A percentile compares a stretch with the other conserved stretches of the same genome.
Evolutionary conservation across 2,888 invertebrate genomes (phyloP).

Genomic region (Hirtodrosophila histrioides): DNA sequence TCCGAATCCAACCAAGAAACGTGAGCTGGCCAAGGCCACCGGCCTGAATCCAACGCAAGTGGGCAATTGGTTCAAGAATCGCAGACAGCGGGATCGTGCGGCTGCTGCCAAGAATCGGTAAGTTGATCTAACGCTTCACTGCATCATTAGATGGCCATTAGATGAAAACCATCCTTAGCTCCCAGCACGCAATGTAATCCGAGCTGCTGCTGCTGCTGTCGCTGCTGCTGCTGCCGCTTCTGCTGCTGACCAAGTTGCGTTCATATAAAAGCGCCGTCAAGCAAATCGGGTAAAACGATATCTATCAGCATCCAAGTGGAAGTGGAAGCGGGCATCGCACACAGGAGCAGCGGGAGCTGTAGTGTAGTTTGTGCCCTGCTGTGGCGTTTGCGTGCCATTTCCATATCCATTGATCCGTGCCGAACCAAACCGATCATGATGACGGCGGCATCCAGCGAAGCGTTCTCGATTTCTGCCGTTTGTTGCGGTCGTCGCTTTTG

Average conservation of each 20-base stretch:
- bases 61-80: slow-evolving; percentile 97
- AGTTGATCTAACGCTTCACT: slow-evolving; percentile 77
- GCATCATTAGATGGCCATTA: slow-evolving; percentile 52
- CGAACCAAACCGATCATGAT: slow-evolving; percentile 27
- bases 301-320: slow-evolving; percentile 55
- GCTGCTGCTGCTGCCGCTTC: slow-evolving; percentile 29
- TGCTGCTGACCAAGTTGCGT: slow-evolving; percentile 15
- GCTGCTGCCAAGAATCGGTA: slow-evolving; percentile 98
- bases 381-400: slow-evolving; percentile 64
- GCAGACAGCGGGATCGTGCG: slow-evolving; percentile 93
- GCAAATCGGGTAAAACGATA: slow-evolving; percentile 63
- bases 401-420: slow-evolving; percentile 81
- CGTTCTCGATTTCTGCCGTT: slow-evolving; percentile 78
- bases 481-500: slow-evolving; percentile 75
- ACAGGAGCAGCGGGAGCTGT: slow-evolving; percentile 59
- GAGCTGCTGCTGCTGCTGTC: slow-evolving; percentile 31
- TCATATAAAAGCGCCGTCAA: slow-evolving; percentile 45
- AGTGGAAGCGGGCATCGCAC: slow-evolving; percentile 35
- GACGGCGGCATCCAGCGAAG: slow-evolving; percentile 69
- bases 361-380: slow-evolving; percentile 28
- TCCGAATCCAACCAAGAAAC: slow-evolving; percentile 96
- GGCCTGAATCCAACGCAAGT: slow-evolving; percentile 97
- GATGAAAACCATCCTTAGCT: slow-evolving; percentile 18
- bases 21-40: slow-evolving; percentile 95
- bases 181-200: slow-evolving; percentile 41